Evolutionary conservation across 2,113 vertebrate genomes (phyloP), one percentile per base, ranked within the genome.

Genomic region (Callopanchax toddi): DNA sequence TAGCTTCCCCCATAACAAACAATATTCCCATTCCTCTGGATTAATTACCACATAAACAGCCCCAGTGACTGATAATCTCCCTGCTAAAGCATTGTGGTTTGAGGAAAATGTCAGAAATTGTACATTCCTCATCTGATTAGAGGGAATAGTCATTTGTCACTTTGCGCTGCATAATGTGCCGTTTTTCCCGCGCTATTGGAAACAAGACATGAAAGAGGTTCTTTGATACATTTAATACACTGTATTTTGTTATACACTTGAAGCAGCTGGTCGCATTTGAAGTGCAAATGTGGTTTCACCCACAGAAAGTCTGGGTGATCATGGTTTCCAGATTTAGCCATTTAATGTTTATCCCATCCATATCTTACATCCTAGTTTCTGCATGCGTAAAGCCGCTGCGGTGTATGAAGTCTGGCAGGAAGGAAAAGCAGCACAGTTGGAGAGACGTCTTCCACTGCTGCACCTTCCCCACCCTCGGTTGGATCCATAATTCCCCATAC

Each of bases 31-130:
- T 91, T 83, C 43, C 40, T 61, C 68, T 61, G 39, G 69, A 68
- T 89, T 89, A 89, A 90, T 92, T 89, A 90, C 72, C 88, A 87
- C 89, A 89, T 89, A 89, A 81, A 83, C 78, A 85, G 78, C 78
- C 67, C 6, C 59, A 39, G 54, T 82, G 60, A 68, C 73, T 60
- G 81, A 82, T 79, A 69, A 91, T 79, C 74, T 70, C 58, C 63
- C 65, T 71, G 78, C 76, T 59, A 15, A 59, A 23, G 63, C 78
- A 84, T 72, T 78, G 79, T 82, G 84, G 74, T 87, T 74, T 71
- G 72, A 74, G 74, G 68, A 77, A 89, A 89, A 78, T 82, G 75
- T 71, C 78, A 86, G n/a, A n/a, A n/a, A n/a, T 81, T 83, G 60
- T 73, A 25, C 84, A 83, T 85, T 83, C 74, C 67, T 69, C 84